Base-by-base conservation (phyloP, 2,113 vertebrate genomes). In the Podilymbus podiceps region DNA sequence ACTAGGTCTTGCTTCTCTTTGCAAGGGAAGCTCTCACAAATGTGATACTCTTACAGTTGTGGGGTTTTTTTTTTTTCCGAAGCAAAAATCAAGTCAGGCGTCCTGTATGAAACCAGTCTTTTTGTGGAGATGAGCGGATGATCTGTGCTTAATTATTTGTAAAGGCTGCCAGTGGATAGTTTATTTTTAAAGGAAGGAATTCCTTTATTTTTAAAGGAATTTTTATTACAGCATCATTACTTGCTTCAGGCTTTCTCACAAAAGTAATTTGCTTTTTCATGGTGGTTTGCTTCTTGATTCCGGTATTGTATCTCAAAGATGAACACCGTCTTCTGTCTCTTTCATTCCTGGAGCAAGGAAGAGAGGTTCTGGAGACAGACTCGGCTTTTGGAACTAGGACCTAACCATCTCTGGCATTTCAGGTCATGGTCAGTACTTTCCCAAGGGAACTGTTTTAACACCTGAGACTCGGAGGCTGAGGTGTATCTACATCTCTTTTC, bases 111-210 rank as follows among this genome's bases (percentile, higher is more conserved):
- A 92, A 63, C 56, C 30, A 67, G 21, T 2, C 9, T 62, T 89
- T 88, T 33, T 52, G 44, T 86, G 40, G 83, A 90, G 69, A n/a
- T 23, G 82, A 58, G 49, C 68, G 83, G 79, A 88, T 67, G 63
- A 89, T 84, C 60, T 89, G n/a, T 59, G 59, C 84, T 78, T 92
- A n/a, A 88, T 95, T 95, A 76, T 77, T 91, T 86, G 35, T 40
- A 21, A 50, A 52, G n/a, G 50, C 62, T 89, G 66, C 47, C 53
- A 76, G 71, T 1, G 15, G 40, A 74, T 28, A 50, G 42, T 24
- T 92, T 78, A 21, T 86, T 96, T 84, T 69, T 60, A 59, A 73
- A 94, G 72, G 56, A 76, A 73, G 30, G 25, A 8, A n/a, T n/a
- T n/a, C n/a, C n/a, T 24, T 92, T 78, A 21, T 86, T 96, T 84